These are phyloP conservation scores for Tragelaphus scriptus DNA, from an alignment of 2,113 vertebrate species.

Conservation along the genomic window DNA sequence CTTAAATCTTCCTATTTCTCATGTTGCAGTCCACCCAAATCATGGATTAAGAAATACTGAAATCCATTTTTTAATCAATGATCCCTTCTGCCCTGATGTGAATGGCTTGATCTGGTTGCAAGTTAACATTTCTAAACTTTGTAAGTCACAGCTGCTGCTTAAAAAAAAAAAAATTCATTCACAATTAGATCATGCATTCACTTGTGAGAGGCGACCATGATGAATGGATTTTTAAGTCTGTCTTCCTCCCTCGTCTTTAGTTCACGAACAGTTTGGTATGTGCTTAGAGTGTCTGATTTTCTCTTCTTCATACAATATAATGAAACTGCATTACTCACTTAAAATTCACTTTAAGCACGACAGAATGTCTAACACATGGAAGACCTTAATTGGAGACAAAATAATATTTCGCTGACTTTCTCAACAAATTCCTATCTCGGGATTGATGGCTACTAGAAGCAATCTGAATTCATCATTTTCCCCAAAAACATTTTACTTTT, in stretches of 20 bases:
- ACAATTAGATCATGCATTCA: not conserved
- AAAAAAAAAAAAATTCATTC: conserved; percentile 1
- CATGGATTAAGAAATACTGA: not conserved
- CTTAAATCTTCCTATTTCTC: not conserved
- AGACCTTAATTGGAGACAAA: not conserved
- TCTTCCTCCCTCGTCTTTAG: not conserved
- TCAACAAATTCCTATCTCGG: not conserved
- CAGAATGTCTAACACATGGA: not conserved
- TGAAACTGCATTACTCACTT: not conserved
- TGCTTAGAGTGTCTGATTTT: not conserved
- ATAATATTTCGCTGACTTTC: not conserved
- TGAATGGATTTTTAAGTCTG: not conserved
- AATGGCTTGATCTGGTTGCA: not conserved
- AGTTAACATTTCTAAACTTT: conserved; percentile 14
- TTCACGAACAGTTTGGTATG: not conserved
- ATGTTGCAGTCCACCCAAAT: not conserved
- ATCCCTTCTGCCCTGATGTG: not conserved
- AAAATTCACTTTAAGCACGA: conserved; percentile 32
- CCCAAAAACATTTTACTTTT: not conserved
- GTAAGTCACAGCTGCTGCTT: not conserved
- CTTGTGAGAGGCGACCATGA: not conserved
- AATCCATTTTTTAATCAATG: not conserved
- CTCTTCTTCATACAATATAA: conserved; percentile 1
- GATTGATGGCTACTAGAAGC: not conserved
- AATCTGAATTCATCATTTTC: not conserved